Evolutionary conservation across 2,797 vertebrate species (phyloP).

Genomic region (Sylvia borin): DNA sequence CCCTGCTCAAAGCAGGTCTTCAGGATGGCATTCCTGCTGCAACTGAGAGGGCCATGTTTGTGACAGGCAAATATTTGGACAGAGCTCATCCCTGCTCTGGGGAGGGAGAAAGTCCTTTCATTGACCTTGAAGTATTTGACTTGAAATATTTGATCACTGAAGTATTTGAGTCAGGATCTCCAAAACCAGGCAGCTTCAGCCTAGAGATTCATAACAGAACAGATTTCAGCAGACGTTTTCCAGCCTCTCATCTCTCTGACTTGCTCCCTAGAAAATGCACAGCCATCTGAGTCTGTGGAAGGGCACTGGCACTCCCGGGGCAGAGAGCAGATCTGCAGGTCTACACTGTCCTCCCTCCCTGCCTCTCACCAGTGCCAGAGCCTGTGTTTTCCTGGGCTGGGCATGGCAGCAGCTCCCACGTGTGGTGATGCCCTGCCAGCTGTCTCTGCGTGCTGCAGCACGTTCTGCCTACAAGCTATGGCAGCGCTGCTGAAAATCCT

Average conservation of each 20-base stretch:
- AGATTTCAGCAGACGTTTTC: not conserved
- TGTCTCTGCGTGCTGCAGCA: not conserved
- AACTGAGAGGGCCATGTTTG: not conserved
- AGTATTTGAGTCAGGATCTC: not conserved
- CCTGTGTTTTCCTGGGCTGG: not conserved
- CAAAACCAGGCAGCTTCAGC: not conserved
- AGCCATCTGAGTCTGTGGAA: not conserved
- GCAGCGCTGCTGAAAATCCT: not conserved
- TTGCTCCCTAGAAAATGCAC: not conserved
- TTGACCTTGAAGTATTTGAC: not conserved
- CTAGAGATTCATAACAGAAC: not conserved
- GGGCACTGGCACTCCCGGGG: not conserved
- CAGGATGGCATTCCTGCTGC: not conserved
- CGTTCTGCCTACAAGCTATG: not conserved
- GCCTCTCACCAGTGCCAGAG: not conserved
- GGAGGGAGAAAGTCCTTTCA: not conserved
- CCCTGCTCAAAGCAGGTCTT: fast-evolving
- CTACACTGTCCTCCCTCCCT: not conserved
- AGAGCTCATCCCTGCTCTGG: not conserved
- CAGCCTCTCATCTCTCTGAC: not conserved
- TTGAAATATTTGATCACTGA: not conserved
- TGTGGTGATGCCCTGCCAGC: not conserved
- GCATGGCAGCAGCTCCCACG: not conserved
- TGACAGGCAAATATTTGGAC: not conserved
- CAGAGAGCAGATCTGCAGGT: fast-evolving